These are phyloP conservation scores for Poecilia picta DNA, from an alignment of 2,797 vertebrate genomes.

Conservation along the genomic window DNA sequence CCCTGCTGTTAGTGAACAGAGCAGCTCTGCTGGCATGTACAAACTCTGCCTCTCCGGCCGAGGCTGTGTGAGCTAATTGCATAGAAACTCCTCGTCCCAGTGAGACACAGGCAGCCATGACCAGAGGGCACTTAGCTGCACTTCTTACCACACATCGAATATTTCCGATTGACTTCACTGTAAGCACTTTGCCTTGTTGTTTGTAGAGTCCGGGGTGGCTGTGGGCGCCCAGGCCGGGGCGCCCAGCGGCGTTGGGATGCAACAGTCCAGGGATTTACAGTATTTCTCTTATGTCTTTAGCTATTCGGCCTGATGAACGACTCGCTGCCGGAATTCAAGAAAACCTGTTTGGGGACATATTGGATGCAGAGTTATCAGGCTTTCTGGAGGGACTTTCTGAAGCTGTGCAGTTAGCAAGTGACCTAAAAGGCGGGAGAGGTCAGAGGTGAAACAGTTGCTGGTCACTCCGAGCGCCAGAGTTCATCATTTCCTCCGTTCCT, in stretches of 20 bases:
- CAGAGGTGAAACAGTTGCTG: conserved; percentile 13
- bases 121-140: conserved; percentile 56
- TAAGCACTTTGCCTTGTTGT: conserved; percentile 59
- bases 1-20: not conserved
- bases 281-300: conserved; percentile 30
- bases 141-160: conserved; percentile 58
- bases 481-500: conserved; percentile 24
- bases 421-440: not conserved
- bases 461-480: conserved; percentile 15
- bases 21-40: not conserved
- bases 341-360: conserved; percentile 45
- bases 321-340: conserved; percentile 16
- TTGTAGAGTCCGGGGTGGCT: conserved; percentile 48
- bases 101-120: conserved; percentile 50
- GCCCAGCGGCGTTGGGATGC: conserved; percentile 7
- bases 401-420: not conserved
- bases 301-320: conserved; percentile 9
- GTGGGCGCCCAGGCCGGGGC: not conserved
- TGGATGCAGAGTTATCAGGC: conserved; percentile 11
- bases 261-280: conserved; percentile 9
- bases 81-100: conserved; percentile 52
- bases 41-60: conserved; percentile 41
- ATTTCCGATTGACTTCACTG: conserved; percentile 59
- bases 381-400: conserved; percentile 32
- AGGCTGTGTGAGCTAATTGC: conserved; percentile 68